These are phyloP conservation scores for Scopus umbretta DNA, from an alignment of 2,113 vertebrate genomes.

Conservation along the genomic window DNA sequence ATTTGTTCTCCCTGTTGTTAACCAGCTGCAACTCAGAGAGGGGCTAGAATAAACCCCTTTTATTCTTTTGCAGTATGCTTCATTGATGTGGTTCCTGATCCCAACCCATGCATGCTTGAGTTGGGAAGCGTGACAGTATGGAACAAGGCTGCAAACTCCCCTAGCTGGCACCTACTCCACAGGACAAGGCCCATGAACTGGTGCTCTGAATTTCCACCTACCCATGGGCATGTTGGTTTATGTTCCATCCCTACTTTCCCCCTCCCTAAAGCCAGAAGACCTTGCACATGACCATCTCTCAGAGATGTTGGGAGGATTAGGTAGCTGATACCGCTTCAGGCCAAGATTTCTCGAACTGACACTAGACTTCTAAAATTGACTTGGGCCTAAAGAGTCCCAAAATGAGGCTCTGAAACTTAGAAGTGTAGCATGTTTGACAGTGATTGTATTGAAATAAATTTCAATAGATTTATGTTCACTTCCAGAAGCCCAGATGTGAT, in stretches of 20 bases:
- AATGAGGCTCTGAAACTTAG: neutral
- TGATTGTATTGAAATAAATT: neutral
- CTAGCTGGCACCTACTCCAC: neutral
- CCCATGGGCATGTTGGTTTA: neutral
- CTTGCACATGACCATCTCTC: neutral
- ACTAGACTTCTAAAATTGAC: neutral
- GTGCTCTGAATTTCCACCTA: neutral
- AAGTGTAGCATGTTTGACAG: neutral
- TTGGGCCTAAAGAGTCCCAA: neutral
- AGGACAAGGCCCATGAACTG: fast-evolving
- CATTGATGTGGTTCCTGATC: neutral
- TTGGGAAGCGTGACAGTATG: neutral
- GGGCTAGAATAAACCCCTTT: neutral
- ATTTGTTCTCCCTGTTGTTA: neutral
- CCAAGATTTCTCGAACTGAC: neutral
- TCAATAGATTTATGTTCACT: neutral
- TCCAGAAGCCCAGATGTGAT: neutral
- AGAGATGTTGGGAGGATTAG: neutral
- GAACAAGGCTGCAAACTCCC: neutral
- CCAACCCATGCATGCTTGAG: neutral
- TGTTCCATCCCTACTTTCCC: neutral
- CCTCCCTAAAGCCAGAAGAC: neutral
- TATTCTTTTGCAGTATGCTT: neutral
- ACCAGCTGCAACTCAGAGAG: neutral
- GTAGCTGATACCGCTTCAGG: neutral